phyloP scores from a whole-genome alignment of 2,113 vertebrate genomes.

The Cyprinodon variegatus region DNA sequence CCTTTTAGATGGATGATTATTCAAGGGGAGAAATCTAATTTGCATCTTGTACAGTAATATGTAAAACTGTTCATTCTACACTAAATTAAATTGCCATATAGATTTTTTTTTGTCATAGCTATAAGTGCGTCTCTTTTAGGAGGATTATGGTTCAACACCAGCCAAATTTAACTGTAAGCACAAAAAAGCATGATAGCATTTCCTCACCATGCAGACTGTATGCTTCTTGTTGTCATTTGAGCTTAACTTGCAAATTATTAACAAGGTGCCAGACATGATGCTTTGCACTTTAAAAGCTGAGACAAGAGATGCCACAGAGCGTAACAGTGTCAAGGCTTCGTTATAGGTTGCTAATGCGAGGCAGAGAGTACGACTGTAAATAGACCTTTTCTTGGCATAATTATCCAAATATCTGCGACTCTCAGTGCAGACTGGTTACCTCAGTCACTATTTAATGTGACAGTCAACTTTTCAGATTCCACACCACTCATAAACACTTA shows the following conservation, averaged over 20 bases:
- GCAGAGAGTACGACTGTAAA: conserved; percentile 13
- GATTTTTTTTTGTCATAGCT: conserved; percentile 47
- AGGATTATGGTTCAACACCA: conserved; percentile 42
- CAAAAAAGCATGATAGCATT: conserved; percentile 34
- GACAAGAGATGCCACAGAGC: conserved; percentile 17
- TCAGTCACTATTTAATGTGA: conserved; percentile 6
- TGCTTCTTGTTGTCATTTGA: conserved; percentile 27
- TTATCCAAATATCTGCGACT: conserved; percentile 35
- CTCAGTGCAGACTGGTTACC: conserved; percentile 13
- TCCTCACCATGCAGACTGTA: conserved; percentile 24
- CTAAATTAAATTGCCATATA: conserved; percentile 69
- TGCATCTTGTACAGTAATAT: conserved; percentile 75
- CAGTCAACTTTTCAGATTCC: conserved; percentile 2
- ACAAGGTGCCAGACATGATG: conserved; percentile 52
- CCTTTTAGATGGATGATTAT: conserved; percentile 76
- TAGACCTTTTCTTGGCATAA: conserved; percentile 23
- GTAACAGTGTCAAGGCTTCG: conserved; percentile 4
- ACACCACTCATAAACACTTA: background rate
- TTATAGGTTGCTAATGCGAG: conserved; percentile 12
- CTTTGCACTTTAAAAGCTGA: conserved; percentile 25
- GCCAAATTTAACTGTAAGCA: conserved; percentile 51
- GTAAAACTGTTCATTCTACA: conserved; percentile 70
- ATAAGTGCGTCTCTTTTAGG: conserved; percentile 43
- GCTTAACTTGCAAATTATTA: conserved; percentile 48
- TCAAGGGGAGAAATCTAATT: conserved; percentile 72